Evolutionary conservation across 2,888 invertebrate genomes (phyloP), one percentile per base, ranked within the genome.

Genomic region (Schizaphis graminum): DNA sequence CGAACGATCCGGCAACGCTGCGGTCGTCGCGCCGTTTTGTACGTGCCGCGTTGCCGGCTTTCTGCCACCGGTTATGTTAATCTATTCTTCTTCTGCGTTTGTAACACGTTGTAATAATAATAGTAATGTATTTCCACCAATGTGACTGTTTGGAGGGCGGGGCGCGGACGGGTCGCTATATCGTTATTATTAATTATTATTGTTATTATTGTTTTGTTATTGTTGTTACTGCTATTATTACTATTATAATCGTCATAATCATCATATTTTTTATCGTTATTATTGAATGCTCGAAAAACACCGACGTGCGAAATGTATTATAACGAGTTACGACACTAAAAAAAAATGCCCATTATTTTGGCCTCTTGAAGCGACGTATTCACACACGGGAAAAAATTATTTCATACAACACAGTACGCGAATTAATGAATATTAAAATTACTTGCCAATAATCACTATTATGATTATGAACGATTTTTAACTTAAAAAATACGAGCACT

Each of bases 1-100:
- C 86, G 90, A 85, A 94, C 87, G 61, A n/a, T 41, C 13, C 47
- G 94, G 53, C 94, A 94, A 94, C 61, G 90, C 11, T 1, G 94
- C 90, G 85, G 56, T 94, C 85, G 86, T 85, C 94, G 94, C 47
- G 94, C 89, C 86, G 93, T 56, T 47, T 28, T 24, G 44, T 61
- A 44, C 57, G 77, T 35, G 89, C 93, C 35, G 21, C 86, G 86
- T 94, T 94, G 94, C 86, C 94, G 56, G 47, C 2, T 67, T 49
- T 49, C n/a, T 41, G 41, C 24, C 90, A 67, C 49, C 84, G 93
- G 89, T 93, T 53, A 53, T 88, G 35, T 35, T 77, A 77, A 77
- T 77, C n/a, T n/a, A n/a, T 35, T 77, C 35, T 21, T 77, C 77
- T 77, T 77, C 77, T 77, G 35, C 77, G 35, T 16, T 57, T 26